Evolutionary conservation across 2,797 vertebrate genomes (phyloP).

Genomic region (Syncerus caffer): DNA sequence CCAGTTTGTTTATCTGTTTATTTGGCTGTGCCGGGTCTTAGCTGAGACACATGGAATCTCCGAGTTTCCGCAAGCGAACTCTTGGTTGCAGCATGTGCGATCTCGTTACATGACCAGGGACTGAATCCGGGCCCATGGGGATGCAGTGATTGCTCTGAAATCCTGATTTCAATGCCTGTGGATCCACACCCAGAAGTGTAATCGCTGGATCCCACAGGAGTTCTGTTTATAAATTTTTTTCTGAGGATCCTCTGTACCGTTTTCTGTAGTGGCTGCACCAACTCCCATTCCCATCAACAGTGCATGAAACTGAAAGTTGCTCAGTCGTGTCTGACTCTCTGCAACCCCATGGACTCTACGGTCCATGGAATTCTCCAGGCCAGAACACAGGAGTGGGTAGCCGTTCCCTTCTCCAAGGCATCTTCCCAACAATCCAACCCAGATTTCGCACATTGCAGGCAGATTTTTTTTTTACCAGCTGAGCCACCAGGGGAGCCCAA

Average conservation of each 20-base stretch:
- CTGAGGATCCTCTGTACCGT: rapidly evolving
- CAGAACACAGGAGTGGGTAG: neutral
- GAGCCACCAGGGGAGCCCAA: neutral
- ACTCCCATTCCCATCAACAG: neutral
- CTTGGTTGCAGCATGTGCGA: rapidly evolving
- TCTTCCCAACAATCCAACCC: neutral
- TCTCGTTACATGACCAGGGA: neutral
- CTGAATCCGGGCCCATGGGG: rapidly evolving
- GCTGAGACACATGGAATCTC: neutral
- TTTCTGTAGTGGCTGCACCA: rapidly evolving
- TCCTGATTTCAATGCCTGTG: neutral
- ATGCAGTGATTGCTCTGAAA: neutral
- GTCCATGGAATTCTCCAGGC: neutral
- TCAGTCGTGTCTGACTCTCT: neutral
- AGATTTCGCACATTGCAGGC: neutral
- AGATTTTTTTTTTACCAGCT: neutral
- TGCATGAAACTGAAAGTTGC: neutral
- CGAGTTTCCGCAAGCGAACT: neutral
- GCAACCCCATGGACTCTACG: rapidly evolving
- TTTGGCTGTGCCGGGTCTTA: neutral
- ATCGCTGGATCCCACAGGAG: neutral
- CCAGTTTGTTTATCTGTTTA: neutral
- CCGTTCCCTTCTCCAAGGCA: neutral
- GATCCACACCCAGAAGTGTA: neutral
- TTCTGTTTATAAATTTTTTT: neutral